Evolutionary conservation across 2,113 vertebrate genomes (phyloP).

Genomic region (Pseudopipra pipra): DNA sequence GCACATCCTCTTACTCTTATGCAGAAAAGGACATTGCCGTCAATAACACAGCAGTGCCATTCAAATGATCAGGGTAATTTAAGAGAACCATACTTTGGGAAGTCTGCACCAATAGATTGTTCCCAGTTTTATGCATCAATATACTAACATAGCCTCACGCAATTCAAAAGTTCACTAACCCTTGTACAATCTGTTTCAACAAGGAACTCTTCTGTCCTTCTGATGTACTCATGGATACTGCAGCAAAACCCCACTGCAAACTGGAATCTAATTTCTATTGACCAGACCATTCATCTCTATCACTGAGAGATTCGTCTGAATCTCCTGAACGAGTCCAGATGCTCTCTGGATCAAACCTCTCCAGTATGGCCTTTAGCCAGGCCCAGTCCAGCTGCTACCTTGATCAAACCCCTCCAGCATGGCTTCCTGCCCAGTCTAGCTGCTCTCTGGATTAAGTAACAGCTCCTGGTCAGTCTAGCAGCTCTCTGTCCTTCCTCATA

Average conservation of each 20-base stretch:
- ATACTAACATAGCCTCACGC: background rate
- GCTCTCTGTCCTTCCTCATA: background rate
- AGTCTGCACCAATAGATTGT: background rate
- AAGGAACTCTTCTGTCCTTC: background rate
- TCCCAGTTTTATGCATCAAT: background rate
- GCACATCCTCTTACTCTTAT: background rate
- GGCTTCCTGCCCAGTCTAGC: conserved; percentile 37
- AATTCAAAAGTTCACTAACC: background rate
- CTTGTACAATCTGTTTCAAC: background rate
- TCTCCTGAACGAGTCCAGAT: conserved; percentile 30
- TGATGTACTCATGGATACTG: background rate
- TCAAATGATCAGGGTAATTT: background rate
- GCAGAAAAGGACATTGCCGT: background rate
- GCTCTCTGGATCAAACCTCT: conserved; percentile 6
- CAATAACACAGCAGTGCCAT: background rate
- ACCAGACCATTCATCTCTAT: background rate
- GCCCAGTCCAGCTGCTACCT: conserved; percentile 48
- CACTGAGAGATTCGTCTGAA: background rate
- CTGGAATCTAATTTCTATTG: background rate
- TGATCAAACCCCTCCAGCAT: conserved; percentile 18
- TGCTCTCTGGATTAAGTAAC: conserved; percentile 25
- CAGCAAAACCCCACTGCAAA: background rate
- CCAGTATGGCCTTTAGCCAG: conserved; percentile 14
- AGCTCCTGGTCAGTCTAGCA: conserved; percentile 9
- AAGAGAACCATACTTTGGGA: background rate